Conservation (phyloP, 2,797 vertebrate species). For the Esox masquinongy region DNA sequence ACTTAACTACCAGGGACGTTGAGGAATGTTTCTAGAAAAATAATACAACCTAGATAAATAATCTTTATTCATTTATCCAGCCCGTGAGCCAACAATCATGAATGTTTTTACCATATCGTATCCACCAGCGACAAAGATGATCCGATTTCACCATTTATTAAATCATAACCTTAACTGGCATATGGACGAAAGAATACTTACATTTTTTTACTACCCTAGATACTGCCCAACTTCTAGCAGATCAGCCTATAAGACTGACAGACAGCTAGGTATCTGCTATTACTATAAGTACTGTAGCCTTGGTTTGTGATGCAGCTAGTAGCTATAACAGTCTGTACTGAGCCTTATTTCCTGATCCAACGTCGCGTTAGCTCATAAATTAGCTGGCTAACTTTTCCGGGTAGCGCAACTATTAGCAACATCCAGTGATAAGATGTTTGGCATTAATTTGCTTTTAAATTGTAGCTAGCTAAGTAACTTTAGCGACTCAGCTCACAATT, state of each 20-base stretch:
- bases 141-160: background rate
- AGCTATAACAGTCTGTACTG: no score
- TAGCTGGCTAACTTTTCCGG: conserved; percentile 13
- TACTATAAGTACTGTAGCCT: no score
- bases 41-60: background rate
- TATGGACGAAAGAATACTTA: background rate
- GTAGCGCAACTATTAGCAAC: background rate
- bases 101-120: background rate
- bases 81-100: background rate
- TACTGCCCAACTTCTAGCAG: background rate
- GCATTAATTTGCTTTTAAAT: background rate
- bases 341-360: background rate
- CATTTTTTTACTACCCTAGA: background rate
- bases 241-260: background rate
- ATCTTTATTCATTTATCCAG: background rate
- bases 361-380: conserved; percentile 41
- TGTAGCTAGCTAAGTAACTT: background rate
- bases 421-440: background rate
- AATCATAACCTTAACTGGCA: background rate
- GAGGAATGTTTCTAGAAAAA: conserved; percentile 6
- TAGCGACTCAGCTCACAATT: background rate
- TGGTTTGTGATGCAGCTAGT: no score
- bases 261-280: background rate
- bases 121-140: background rate
- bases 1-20: background rate